Conservation (phyloP, 2,797 vertebrate species). For the Myotis vivesi region DNA sequence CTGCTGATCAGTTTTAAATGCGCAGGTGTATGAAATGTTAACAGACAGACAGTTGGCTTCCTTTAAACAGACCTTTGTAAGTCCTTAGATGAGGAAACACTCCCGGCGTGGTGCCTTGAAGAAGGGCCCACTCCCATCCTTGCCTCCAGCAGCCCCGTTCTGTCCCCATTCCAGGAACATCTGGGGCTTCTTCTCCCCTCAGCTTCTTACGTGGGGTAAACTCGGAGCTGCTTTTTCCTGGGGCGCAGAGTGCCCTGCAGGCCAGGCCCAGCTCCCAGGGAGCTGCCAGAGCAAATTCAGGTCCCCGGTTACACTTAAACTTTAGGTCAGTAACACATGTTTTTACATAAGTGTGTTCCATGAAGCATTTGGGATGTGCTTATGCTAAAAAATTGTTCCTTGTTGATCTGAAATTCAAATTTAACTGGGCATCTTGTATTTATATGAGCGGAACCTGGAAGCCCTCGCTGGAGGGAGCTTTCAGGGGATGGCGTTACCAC, state of each 20-base stretch:
- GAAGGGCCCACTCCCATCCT: neutral
- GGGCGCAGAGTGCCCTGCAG: neutral
- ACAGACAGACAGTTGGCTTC: neutral
- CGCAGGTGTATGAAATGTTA: neutral
- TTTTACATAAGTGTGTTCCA: neutral
- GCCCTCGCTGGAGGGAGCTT: neutral
- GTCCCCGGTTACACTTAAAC: neutral
- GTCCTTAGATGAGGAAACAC: neutral
- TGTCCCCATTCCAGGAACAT: neutral
- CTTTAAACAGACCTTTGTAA: neutral
- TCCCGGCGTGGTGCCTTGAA: neutral
- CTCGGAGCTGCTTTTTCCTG: neutral
- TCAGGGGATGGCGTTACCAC: neutral
- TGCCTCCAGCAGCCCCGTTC: neutral
- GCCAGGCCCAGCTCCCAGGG: neutral
- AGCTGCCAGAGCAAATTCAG: neutral
- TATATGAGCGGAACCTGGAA: neutral
- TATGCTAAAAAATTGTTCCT: neutral
- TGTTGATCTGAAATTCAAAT: conserved; percentile 1
- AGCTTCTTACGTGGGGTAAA: neutral
- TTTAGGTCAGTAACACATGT: neutral
- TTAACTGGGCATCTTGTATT: neutral
- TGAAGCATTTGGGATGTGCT: neutral
- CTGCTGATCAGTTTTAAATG: neutral
- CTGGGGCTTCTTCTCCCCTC: neutral